Evolutionary conservation across 1,140 invertebrate species (phyloP), one percentile per base, ranked within the genome.

Genomic region (Nasonia longicornis): DNA sequence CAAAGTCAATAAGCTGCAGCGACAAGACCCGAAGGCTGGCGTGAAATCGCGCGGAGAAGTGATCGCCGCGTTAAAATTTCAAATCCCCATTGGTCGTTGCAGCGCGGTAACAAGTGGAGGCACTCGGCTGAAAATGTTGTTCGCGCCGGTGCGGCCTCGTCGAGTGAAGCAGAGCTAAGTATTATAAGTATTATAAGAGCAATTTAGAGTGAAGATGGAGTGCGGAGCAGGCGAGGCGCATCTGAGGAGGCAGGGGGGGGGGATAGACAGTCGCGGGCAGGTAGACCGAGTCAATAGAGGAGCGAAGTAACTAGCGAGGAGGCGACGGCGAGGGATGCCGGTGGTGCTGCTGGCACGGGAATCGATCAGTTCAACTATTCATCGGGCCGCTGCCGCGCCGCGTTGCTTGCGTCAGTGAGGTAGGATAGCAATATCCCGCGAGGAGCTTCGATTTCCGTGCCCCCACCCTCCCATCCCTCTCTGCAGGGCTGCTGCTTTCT

Each of bases 321-420:
- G 52, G 20, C 52, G 52, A 58, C 3, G 52, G 52, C 52, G 52
- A n/a, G 52, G 52, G 52, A 58, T 58, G 52, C 52, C 52, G 52
- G 52, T 4, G 52, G 52, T 58, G 1, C 38, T 42, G 38, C 7
- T 42, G 38, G 38, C 38, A 20, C 52, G 52, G 52, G 52, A 58
- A 58, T 58, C 52, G 52, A n/a, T 58, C 52, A 58, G 52, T 58
- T 58, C 52, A 58, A 58, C 52, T 58, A 58, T 58, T 58, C 52
- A 58, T 58, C 20, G 52, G 52, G 52, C 26, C 26, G 26, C 26
- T 26, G 26, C 26, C 26, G 26, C 26, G 26, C 52, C 16, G 14
- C 52, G 52, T 20, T 58, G 52, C 16, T 58, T 58, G 52, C 52
- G 20, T 58, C 52, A 58, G 52, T 58, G 16, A n/a, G 52, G 52